Evolutionary conservation across 2,797 vertebrate genomes (phyloP).

Genomic region (Pseudochaenichthys georgianus): DNA sequence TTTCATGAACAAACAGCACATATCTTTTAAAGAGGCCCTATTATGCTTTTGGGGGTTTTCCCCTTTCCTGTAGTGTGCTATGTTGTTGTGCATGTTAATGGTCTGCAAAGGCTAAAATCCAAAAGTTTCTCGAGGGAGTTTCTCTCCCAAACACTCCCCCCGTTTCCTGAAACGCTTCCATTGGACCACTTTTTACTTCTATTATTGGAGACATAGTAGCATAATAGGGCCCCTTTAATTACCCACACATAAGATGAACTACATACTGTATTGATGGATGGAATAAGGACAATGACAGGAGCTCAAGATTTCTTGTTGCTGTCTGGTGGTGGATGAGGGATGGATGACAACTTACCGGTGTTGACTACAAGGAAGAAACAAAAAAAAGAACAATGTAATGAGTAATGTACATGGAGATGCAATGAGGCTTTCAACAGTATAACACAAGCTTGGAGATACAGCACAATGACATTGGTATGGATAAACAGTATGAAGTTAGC

Average conservation of each 20-base stretch:
- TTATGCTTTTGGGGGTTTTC: too few species aligned
- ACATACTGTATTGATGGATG: conserved; percentile 87
- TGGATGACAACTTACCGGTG: conserved; percentile 95
- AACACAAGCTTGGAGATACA: conserved; percentile 26
- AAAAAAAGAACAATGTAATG: conserved; percentile 83
- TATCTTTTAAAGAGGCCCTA: background rate
- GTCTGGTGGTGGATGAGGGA: conserved; percentile 88
- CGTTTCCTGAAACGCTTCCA: too few species aligned
- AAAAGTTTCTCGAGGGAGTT: too few species aligned
- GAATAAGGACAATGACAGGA: conserved; percentile 83
- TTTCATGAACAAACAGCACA: conserved; percentile 1
- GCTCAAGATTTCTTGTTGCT: conserved; percentile 87
- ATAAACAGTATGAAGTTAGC: background rate
- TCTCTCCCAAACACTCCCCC: too few species aligned
- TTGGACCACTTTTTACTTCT: too few species aligned
- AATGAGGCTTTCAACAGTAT: conserved; percentile 43
- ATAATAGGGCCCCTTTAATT: conserved; percentile 17
- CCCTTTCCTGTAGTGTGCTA: too few species aligned
- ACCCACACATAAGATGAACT: conserved; percentile 53
- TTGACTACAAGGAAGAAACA: conserved; percentile 91
- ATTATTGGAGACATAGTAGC: too few species aligned
- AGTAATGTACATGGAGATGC: conserved; percentile 54
- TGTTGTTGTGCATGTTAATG: too few species aligned
- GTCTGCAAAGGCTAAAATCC: too few species aligned
- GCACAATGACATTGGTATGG: background rate